A percentile compares a stretch with the other conserved stretches of the same genome.
phyloP scores from a whole-genome alignment of 2,888 invertebrate genomes.

The Philereme transversata region DNA sequence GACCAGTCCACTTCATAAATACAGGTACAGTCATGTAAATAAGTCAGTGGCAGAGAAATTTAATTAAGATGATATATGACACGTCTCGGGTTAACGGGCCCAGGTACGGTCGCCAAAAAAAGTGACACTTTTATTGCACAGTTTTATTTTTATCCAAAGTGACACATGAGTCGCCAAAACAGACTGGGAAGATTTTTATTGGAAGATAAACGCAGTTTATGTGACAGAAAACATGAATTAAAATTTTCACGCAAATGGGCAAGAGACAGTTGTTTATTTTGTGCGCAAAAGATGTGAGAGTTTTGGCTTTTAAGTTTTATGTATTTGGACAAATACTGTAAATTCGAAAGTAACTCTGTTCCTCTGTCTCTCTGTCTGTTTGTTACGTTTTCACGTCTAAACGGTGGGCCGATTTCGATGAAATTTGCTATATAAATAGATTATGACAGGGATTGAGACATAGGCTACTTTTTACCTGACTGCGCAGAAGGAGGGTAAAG shows the following conservation, averaged over 20 bases:
- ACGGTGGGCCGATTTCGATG: no score
- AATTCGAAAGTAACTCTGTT: no score
- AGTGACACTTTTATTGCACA: conserved; percentile 29
- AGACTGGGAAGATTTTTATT: conserved; percentile 27
- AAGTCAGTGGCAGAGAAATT: conserved; percentile 76
- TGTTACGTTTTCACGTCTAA: no score
- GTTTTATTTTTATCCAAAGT: conserved; percentile 20
- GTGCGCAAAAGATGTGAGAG: conserved; percentile 11
- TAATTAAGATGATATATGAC: conserved; percentile 84
- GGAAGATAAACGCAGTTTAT: conserved; percentile 39
- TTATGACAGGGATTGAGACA: no score
- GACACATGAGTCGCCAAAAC: conserved; percentile 12
- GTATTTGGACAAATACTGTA: no score
- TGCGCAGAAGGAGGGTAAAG: no score
- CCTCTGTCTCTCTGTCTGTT: no score
- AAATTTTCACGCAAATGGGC: conserved; percentile 36
- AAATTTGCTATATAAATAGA: no score
- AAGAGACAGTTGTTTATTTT: conserved; percentile 37
- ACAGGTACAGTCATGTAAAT: conserved; percentile 75
- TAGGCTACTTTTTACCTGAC: no score
- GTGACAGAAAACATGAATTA: conserved; percentile 38
- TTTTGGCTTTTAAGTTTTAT: not conserved
- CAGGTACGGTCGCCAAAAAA: conserved; percentile 59
- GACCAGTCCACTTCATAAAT: conserved; percentile 39
- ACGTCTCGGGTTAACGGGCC: conserved; percentile 70